Conservation (phyloP, 1,140 invertebrate species). For the Caenorhabditis tropicalis region DNA sequence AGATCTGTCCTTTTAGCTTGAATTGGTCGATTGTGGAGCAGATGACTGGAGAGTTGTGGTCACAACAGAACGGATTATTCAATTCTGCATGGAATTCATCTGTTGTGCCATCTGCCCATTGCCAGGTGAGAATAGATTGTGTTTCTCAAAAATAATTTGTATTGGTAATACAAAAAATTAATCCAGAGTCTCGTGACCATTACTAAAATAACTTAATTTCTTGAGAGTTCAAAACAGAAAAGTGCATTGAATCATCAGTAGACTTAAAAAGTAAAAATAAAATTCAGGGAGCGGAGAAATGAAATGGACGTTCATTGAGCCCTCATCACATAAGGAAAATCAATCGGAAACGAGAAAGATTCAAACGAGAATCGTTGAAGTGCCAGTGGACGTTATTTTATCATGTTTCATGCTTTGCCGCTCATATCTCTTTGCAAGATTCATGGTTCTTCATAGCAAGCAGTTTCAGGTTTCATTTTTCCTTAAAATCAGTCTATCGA, state of each 20-base stretch:
- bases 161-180: too few relatives aligned
- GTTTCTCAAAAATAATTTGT: neutral
- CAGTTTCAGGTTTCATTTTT: constrained; percentile 78
- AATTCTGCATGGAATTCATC: constrained; percentile 64
- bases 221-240: too few relatives aligned
- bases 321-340: neutral
- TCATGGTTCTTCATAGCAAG: constrained; percentile 98
- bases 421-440: constrained; percentile 96
- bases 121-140: constrained; percentile 52
- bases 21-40: constrained; percentile 70
- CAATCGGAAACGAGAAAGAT: neutral
- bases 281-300: neutral
- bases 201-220: too few relatives aligned
- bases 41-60: constrained; percentile 70
- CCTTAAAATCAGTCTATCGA: neutral
- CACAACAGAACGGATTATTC: constrained; percentile 60
- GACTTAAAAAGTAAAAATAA: too few relatives aligned
- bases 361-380: neutral
- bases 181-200: too few relatives aligned
- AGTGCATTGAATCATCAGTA: too few relatives aligned
- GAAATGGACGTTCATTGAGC: neutral
- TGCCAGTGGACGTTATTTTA: constrained; percentile 75
- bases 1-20: constrained; percentile 60
- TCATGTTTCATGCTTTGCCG: constrained; percentile 98
- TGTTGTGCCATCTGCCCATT: constrained; percentile 64